These are phyloP conservation scores for Gymnosoma rotundatum DNA, from an alignment of 2,888 invertebrate species.

Conservation along the genomic window DNA sequence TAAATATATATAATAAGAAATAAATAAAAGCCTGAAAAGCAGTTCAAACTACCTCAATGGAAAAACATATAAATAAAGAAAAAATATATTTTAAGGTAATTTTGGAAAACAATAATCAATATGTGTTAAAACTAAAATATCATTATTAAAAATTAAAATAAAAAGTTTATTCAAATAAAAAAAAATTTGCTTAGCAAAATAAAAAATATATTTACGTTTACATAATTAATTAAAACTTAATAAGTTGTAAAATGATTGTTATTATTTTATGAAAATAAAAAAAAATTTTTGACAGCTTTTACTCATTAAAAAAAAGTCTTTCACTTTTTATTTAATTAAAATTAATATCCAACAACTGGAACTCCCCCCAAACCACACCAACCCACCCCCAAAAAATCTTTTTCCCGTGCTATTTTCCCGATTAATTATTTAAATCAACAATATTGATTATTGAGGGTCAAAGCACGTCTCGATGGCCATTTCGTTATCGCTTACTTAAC, in stretches of 20 bases:
- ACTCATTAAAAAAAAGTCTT: too few relatives aligned
- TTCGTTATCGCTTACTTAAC: too few relatives aligned
- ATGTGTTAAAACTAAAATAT: background rate
- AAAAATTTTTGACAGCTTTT: background rate
- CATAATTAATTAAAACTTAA: slow-evolving; percentile 21
- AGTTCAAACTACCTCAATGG: slow-evolving; percentile 56
- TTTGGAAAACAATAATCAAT: too few relatives aligned
- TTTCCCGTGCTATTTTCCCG: too few relatives aligned
- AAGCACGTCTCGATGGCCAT: too few relatives aligned
- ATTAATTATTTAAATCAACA: too few relatives aligned
- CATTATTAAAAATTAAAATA: slow-evolving; percentile 14
- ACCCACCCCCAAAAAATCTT: too few relatives aligned
- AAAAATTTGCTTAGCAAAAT: slow-evolving; percentile 58
- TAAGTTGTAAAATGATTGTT: slow-evolving; percentile 33
- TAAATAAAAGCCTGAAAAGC: slow-evolving; percentile 31
- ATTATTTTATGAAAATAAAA: background rate
- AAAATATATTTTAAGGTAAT: too few relatives aligned
- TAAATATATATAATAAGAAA: background rate
- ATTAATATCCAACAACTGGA: too few relatives aligned
- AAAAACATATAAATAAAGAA: slow-evolving; percentile 22
- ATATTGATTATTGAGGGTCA: too few relatives aligned
- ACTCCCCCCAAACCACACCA: too few relatives aligned
- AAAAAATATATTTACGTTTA: slow-evolving; percentile 8
- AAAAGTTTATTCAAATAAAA: slow-evolving; percentile 12
- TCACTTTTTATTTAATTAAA: too few relatives aligned